Evolutionary conservation across 2,888 invertebrate genomes (phyloP).

Genomic region (Meteorus colon): DNA sequence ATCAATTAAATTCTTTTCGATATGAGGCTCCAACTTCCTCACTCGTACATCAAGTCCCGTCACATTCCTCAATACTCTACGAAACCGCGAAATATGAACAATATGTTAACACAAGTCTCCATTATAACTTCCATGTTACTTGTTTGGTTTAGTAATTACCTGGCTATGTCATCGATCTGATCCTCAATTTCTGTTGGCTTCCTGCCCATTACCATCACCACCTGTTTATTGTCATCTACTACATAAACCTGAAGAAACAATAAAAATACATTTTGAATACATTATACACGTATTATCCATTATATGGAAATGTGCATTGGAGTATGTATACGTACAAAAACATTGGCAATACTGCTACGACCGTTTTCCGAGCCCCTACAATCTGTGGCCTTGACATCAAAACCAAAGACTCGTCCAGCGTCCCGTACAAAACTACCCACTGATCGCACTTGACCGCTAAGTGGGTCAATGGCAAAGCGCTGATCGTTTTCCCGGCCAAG

Average conservation of each 20-base stretch:
- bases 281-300: background rate
- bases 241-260: slow-evolving; percentile 81
- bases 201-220: slow-evolving; percentile 85
- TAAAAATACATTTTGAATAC: background rate
- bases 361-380: slow-evolving; percentile 87
- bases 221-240: slow-evolving; percentile 85
- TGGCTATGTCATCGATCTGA: slow-evolving; percentile 81
- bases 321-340: slow-evolving; percentile 80
- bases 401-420: slow-evolving; percentile 86
- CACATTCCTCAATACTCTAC: slow-evolving; percentile 80
- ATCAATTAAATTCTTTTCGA: slow-evolving; percentile 79
- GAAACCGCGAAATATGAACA: slow-evolving; percentile 14
- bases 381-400: slow-evolving; percentile 92
- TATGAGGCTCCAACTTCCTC: slow-evolving; percentile 85
- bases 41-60: slow-evolving; percentile 87
- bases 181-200: slow-evolving; percentile 85
- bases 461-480: slow-evolving; percentile 85
- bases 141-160: slow-evolving; percentile 70
- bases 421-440: slow-evolving; percentile 81
- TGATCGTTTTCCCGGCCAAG: slow-evolving; percentile 82
- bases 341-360: slow-evolving; percentile 87
- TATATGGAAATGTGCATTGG: background rate
- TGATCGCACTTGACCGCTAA: slow-evolving; percentile 84
- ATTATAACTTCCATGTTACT: background rate
- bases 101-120: background rate